A percentile compares a stretch with the other conserved stretches of the same genome.
These are phyloP conservation scores for Megalopta genalis DNA, from an alignment of 1,140 invertebrate genomes.

Conservation along the genomic window DNA sequence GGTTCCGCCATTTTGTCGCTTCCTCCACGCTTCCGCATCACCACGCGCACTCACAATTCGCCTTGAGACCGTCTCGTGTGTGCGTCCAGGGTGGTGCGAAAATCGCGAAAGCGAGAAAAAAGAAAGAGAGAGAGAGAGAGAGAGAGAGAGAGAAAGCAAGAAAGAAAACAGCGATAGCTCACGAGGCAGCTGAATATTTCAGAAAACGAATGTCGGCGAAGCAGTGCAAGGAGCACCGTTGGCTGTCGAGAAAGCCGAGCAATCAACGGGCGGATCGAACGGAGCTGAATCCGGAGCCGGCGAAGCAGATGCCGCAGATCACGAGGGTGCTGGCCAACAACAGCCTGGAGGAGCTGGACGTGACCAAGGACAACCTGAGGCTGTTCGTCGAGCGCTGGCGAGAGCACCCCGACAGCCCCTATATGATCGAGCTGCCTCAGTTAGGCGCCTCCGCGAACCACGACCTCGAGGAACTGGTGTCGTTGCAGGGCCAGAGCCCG, in stretches of 20 bases:
- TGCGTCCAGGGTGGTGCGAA: too few relatives aligned
- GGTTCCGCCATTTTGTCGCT: not conserved
- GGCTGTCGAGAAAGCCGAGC: constrained; percentile 80
- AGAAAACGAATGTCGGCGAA: constrained; percentile 87
- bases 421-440: constrained; percentile 84
- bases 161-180: constrained; percentile 27
- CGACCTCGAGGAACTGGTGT: constrained; percentile 65
- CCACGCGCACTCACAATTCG: constrained; percentile 5
- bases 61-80: not conserved
- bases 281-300: not conserved
- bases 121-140: not conserved
- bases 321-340: constrained; percentile 57
- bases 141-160: constrained; percentile 32
- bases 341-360: constrained; percentile 83
- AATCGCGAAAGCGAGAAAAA: constrained; percentile 6
- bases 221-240: constrained; percentile 87
- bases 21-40: constrained; percentile 7
- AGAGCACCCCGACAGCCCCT: constrained; percentile 91
- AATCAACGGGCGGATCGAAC: constrained; percentile 57
- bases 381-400: constrained; percentile 93
- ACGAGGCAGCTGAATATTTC: constrained; percentile 77
- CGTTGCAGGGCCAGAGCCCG: constrained; percentile 85
- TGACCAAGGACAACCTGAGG: constrained; percentile 91
- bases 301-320: not conserved
- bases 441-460: constrained; percentile 60